Conservation (phyloP, 2,113 vertebrate genomes). For the Gymnogyps californianus region DNA sequence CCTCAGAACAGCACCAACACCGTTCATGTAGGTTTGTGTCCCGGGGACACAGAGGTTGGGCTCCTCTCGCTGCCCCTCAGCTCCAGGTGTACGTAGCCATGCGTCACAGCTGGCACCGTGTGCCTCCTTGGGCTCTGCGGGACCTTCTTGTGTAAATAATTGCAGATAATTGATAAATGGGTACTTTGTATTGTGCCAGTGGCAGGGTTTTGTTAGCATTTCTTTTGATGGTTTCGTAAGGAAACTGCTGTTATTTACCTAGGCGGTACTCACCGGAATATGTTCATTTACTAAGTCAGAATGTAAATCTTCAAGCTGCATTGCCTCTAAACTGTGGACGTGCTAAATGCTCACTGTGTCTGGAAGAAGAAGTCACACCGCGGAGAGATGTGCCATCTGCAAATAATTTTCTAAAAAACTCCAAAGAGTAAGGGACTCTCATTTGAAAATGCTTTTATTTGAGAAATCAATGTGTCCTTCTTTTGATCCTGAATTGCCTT, state of each 20-base stretch:
- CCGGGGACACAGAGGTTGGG: neutral
- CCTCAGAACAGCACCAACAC: neutral
- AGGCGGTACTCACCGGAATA: neutral
- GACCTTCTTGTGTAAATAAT: slow-evolving; percentile 43
- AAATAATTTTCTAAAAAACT: slow-evolving; percentile 40
- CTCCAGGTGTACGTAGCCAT: neutral
- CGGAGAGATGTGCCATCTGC: slow-evolving; percentile 19
- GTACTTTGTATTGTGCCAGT: slow-evolving; percentile 1
- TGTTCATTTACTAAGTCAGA: neutral
- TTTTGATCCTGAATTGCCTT: slow-evolving; percentile 55
- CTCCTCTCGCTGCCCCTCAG: neutral
- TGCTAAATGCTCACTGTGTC: neutral
- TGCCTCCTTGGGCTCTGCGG: neutral
- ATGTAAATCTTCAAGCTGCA: neutral
- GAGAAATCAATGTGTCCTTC: slow-evolving; percentile 31
- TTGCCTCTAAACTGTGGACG: neutral
- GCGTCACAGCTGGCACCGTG: neutral
- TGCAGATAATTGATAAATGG: slow-evolving; percentile 9
- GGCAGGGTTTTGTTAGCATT: slow-evolving; percentile 37
- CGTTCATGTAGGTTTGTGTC: neutral
- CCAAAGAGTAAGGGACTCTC: slow-evolving; percentile 23
- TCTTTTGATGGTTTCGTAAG: slow-evolving; percentile 27
- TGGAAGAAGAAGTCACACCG: neutral
- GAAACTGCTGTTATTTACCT: slow-evolving; percentile 38
- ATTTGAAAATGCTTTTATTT: slow-evolving; percentile 38